Evolutionary conservation across 1,140 invertebrate genomes (phyloP), one percentile per base, ranked within the genome.

Genomic region (Manduca sexta): DNA sequence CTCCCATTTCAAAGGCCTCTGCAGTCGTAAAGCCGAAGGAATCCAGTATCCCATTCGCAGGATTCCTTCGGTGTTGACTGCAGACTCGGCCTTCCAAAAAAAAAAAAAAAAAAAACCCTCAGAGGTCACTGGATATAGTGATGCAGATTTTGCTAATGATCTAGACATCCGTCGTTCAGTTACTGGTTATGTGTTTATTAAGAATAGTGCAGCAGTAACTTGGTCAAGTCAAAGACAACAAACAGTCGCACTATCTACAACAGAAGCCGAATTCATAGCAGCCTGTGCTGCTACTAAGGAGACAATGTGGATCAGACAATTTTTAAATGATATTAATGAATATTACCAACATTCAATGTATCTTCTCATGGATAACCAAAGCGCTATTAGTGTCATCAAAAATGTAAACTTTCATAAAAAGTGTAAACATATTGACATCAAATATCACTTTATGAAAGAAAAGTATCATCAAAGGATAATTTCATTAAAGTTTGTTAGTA

Each of bases 381-480:
- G 33, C 21, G 33, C 44, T 30, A 44, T 51, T 18, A 50, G 40
- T 45, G 46, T 55, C 12, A 49, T 49, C 37, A 45, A 55, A 43
- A 55, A 55, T 38, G 37, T 37, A 21, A 38, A 56, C 16, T 56
- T 56, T 38, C 45, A 56, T 39, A 56, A 51, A 13, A 30, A 49
- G 43, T 47, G 43, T 43, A 56, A 56, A 21, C 48, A 51, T 38
- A 52, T 57, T 12, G 49, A 49, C 15, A 48, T 52, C 11, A 52
- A 45, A 48, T 52, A 52, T 49, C 37, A 49, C 31, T 57, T 54
- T 48, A 51, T 51, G 12, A 48, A 53, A 47, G 51, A 48, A 51
- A 53, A 54, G 29, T 59, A 51, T 26, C 13, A 50, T 43, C 29
- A 46, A 31, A 50, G 38, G 15, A 43, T 56, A 42, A 46, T 50